Evolutionary conservation across 2,113 vertebrate species (phyloP).

Genomic region (Pao palembangensis): DNA sequence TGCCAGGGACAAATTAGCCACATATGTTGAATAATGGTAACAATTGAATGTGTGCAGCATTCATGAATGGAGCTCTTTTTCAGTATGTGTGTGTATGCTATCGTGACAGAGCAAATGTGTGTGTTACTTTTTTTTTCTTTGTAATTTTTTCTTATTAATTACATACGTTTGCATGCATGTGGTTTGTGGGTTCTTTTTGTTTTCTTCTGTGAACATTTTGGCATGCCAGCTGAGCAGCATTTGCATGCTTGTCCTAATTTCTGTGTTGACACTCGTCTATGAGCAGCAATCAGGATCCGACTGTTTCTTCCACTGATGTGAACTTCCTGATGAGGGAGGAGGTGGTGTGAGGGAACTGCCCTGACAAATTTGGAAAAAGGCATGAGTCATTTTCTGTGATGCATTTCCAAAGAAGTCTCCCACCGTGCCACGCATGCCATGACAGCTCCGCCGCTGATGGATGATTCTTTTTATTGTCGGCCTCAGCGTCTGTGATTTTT

Average conservation of each 20-base stretch:
- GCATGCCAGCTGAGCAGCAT: constrained; percentile 4
- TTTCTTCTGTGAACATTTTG: constrained; percentile 5
- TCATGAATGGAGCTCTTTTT: constrained; percentile 1
- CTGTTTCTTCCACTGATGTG: constrained; percentile 23
- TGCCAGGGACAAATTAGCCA: constrained; percentile 62
- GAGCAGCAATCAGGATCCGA: constrained; percentile 16
- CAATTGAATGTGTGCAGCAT: constrained; percentile 62
- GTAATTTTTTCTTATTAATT: constrained; percentile 4
- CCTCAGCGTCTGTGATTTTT: constrained; percentile 52
- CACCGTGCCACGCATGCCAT: constrained; percentile 33
- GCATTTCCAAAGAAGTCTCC: constrained; percentile 53
- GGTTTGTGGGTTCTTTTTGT: background rate
- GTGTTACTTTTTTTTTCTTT: constrained; percentile 3
- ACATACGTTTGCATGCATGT: constrained; percentile 5
- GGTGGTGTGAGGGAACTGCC: constrained; percentile 30
- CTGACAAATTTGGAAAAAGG: constrained; percentile 42
- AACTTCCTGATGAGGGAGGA: constrained; percentile 59
- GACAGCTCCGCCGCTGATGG: constrained; percentile 57
- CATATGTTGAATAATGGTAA: constrained; percentile 65
- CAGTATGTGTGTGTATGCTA: constrained; percentile 1
- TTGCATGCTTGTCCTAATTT: constrained; percentile 25
- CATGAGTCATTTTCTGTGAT: constrained; percentile 63
- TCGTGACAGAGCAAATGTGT: constrained; percentile 9
- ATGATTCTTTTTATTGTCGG: constrained; percentile 48
- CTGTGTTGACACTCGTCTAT: constrained; percentile 7